Base-by-base conservation (phyloP, 2,113 vertebrate genomes). In the Narcine bancroftii region DNA sequence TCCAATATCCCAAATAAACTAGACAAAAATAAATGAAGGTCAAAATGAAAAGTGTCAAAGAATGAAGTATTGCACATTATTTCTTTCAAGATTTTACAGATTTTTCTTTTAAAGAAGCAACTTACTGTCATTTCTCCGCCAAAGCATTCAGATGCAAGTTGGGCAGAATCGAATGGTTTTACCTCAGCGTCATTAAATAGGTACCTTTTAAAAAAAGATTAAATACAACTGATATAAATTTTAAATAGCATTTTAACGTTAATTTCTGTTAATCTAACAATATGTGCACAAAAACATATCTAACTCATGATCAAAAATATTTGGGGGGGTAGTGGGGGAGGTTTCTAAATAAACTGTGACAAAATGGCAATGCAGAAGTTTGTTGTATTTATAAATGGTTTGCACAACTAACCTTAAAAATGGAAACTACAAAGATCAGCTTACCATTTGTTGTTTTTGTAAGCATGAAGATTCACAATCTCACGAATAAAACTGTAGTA, bases 401-500 rank as follows among this genome's bases (percentile, higher is more conserved):
- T 29, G 36, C 13, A 92, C 24, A 66, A 76, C 19, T 29, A 15
- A 50, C 63, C 24, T 91, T 77, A 21, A 75, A 29, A 39, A 76
- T 45, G n/a, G 24, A 42, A n/a, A 36, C 42, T 50, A 56, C 63
- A 72, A 71, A 81, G 33, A 92, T 56, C 89, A 93, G 94, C 96
- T 97, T 95, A 99, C 98, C 99, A 99, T 93, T 99, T 99, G 95
- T 99, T 99, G 95, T 98, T 99, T 94, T 97, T 98, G 95, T 99
- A 99, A 92, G 98, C 98, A n/a, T 99, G 97, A 0, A 98, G 98
- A 94, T 99, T 99, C 93, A 99, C 95, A 92, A 99, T 99, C 94
- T 99, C 98, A 92, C 98, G 95, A 94, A 99, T 98, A 93, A 99
- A 99, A 94, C 99, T 99, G 94, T 99, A 99, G 95, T 99, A 99